Evolutionary conservation across 2,113 vertebrate genomes (phyloP).

Genomic region (Ochotona curzoniae): DNA sequence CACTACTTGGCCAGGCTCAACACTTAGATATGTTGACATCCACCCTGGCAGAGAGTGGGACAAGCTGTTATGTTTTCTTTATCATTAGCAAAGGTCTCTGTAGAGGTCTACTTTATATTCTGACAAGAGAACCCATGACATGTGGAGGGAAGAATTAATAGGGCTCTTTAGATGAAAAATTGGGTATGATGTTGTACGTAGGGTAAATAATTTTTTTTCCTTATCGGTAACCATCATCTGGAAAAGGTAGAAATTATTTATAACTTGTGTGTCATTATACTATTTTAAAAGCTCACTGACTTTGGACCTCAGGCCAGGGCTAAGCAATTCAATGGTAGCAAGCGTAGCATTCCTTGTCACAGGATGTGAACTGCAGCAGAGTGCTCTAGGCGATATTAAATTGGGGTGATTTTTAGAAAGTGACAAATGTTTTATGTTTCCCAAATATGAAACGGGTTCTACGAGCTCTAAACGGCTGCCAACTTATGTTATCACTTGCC

Average conservation of each 20-base stretch:
- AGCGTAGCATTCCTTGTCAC: slow-evolving; percentile 21
- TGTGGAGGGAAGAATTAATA: slow-evolving; percentile 43
- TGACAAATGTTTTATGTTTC: slow-evolving; percentile 74
- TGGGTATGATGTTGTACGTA: not conserved
- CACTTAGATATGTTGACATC: not conserved
- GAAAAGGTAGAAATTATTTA: slow-evolving; percentile 52
- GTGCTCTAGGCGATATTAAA: slow-evolving; percentile 63
- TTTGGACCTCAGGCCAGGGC: slow-evolving; percentile 12
- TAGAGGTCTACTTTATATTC: slow-evolving; percentile 13
- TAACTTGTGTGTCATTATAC: slow-evolving; percentile 54
- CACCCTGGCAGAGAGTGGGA: not conserved
- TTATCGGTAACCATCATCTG: not conserved
- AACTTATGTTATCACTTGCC: slow-evolving; percentile 59
- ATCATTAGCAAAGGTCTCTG: not conserved
- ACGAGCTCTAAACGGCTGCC: slow-evolving; percentile 54
- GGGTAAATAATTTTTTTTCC: slow-evolving; percentile 28
- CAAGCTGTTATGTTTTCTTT: slow-evolving; percentile 3
- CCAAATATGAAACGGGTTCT: slow-evolving; percentile 63
- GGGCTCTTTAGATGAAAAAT: not conserved
- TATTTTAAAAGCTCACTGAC: slow-evolving; percentile 41
- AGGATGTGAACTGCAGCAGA: slow-evolving; percentile 44
- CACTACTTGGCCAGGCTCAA: not conserved
- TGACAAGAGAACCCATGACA: not conserved
- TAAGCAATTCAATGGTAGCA: not conserved
- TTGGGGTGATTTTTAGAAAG: slow-evolving; percentile 73